Evolutionary conservation across 1,140 invertebrate genomes (phyloP).

Genomic region (Drosophila subobscura): DNA sequence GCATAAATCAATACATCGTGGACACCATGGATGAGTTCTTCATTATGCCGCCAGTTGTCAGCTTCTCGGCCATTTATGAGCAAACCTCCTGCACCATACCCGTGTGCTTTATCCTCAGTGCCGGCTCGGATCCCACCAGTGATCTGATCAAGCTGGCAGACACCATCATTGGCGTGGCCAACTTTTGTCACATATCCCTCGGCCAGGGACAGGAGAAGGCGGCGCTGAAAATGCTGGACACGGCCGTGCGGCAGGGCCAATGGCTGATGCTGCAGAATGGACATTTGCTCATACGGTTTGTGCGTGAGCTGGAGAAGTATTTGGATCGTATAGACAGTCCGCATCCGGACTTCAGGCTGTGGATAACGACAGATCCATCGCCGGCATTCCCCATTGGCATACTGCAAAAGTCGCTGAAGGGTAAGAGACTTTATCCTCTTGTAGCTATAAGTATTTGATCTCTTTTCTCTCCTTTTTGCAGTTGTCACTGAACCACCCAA

Average conservation of each 20-base stretch:
- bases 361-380: conserved; percentile 95
- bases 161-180: conserved; percentile 87
- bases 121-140: conserved; percentile 93
- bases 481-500: conserved; percentile 95
- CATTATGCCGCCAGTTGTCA: conserved; percentile 92
- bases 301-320: conserved; percentile 91
- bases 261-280: conserved; percentile 97
- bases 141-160: conserved; percentile 95
- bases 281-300: conserved; percentile 92
- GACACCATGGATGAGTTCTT: conserved; percentile 93
- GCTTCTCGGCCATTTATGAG: conserved; percentile 91
- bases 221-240: conserved; percentile 89
- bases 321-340: conserved; percentile 91
- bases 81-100: conserved; percentile 91
- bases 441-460: conserved; percentile 2
- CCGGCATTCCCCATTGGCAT: conserved; percentile 94
- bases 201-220: conserved; percentile 94
- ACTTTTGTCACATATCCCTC: conserved; percentile 92
- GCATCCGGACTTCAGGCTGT: conserved; percentile 95
- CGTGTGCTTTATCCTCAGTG: conserved; percentile 94
- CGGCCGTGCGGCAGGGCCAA: conserved; percentile 89
- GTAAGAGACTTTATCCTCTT: conserved; percentile 81
- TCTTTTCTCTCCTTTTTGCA: conserved; percentile 76
- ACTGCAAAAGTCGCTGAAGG: conserved; percentile 92
- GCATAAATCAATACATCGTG: conserved; percentile 91